Conservation (phyloP, 2,797 vertebrate species). For the Gephyroberyx darwinii region DNA sequence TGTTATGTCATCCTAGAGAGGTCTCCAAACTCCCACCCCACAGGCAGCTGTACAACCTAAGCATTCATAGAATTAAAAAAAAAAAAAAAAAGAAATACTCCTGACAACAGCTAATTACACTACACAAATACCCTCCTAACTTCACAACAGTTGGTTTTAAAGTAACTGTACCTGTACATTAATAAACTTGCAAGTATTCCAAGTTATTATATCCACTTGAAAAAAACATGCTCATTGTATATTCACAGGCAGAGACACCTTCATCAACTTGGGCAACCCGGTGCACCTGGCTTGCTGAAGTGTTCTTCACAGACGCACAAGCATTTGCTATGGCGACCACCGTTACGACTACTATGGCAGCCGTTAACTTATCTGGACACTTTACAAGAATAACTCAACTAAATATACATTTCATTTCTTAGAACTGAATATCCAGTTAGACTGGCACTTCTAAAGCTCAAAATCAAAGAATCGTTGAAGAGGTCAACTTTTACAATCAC, state of each 20-base stretch:
- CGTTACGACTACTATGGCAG: constrained; percentile 21
- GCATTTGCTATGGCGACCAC: constrained; percentile 17
- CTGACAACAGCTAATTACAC: too few species aligned
- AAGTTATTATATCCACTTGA: neutral
- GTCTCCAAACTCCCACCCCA: neutral
- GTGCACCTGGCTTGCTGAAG: neutral
- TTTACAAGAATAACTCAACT: constrained; percentile 9
- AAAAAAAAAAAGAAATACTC: too few species aligned
- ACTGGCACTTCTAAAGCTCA: too few species aligned
- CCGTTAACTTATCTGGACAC: constrained; percentile 1
- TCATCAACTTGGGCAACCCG: neutral
- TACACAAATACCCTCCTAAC: too few species aligned
- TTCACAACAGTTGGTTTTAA: neutral
- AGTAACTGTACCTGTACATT: neutral
- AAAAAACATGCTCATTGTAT: neutral
- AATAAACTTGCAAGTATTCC: neutral
- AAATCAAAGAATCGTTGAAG: too few species aligned
- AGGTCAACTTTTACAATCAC: too few species aligned
- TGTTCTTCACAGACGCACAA: constrained; percentile 16
- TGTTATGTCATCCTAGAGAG: neutral
- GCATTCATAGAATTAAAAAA: too few species aligned
- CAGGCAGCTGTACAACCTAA: too few species aligned
- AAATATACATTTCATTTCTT: constrained; percentile 15
- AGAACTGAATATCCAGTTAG: too few species aligned
- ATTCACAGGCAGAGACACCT: neutral